Evolutionary conservation across 2,888 invertebrate species (phyloP), one percentile per base, ranked within the genome.

Genomic region (Himalopsyche tibetana): DNA sequence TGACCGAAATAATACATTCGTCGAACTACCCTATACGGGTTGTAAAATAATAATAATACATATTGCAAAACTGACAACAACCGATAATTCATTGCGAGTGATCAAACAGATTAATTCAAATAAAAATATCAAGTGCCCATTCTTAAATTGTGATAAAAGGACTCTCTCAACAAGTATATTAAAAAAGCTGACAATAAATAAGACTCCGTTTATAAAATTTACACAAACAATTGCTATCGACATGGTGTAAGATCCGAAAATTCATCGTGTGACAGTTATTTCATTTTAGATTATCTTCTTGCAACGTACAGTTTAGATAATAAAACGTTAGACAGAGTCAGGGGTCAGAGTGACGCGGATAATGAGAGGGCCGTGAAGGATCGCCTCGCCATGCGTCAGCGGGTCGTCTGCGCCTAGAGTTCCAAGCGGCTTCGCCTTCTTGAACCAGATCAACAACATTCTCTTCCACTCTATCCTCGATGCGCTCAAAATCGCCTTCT

Each of bases 401-500:
- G 28, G 74, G 74, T 3, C 74, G 74, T 36, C 74, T 74, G 15
- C 74, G 74, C n/a, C 74, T 2, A 28, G 74, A 74, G 36, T 74
- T 74, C 74, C 74, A 74, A 9, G 36, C 15, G 28, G 74, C 80
- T 51, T 80, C 80, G n/a, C 80, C 80, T 19, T 42, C 80, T 4
- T 51, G 51, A 15, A 40, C 12, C n/a, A 12, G n/a, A 28, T 80
- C 42, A n/a, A 11, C 19, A 5, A 17, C 80, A 4, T 42, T 51
- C 5, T 80, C 51, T 9, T 80, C 80, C 17, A 42, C 80, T 9
- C 80, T 38, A 45, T 80, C 80, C 45, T 80, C 80, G 1, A 8
- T 19, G 11, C 80, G 80, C 5, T 80, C 51, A 45, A 80, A 80
- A 5, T 80, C 80, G 15, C 80, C 83, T 19, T 83, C 83, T 69